These are phyloP conservation scores for human DNA, from an alignment of 2,113 vertebrate species.

Conservation along the genomic window GRCh38 chr4:75370501-75371000, in stretches of 20 bases:
- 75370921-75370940: neutral
- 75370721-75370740: neutral
- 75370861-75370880: slow-evolving; percentile 33
- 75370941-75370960: neutral
- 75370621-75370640: neutral
- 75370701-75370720: neutral
- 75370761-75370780: slow-evolving; percentile 49
- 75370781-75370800: slow-evolving; percentile 22
- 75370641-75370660: slow-evolving; percentile 42
- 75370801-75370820: slow-evolving; percentile 29
- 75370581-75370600: neutral
- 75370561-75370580: slow-evolving; percentile 3
- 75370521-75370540: neutral
- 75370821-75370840: neutral
- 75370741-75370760: slow-evolving; percentile 19
- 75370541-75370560: neutral
- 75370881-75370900: neutral
- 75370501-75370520: neutral
- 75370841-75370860: neutral
- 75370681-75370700: neutral
- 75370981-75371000: slow-evolving; percentile 25
- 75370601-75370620: neutral
- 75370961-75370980: neutral
- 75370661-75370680: neutral
- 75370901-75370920: slow-evolving; percentile 27